phyloP scores from a whole-genome alignment of 2,797 vertebrate genomes.

The Chelon labrosus region DNA sequence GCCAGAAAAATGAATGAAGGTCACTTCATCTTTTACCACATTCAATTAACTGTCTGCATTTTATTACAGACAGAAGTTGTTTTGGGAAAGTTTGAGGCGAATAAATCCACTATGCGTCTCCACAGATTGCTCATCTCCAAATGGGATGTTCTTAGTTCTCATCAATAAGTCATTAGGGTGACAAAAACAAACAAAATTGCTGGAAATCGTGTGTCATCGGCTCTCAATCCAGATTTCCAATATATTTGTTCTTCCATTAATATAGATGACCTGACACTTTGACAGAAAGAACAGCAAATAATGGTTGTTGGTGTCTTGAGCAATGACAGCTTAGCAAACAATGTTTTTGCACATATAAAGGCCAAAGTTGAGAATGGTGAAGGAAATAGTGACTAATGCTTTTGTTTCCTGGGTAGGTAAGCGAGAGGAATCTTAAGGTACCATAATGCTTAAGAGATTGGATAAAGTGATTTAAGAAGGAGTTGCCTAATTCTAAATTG shows the following conservation, averaged over 20 bases:
- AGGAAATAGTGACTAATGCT: constrained; percentile 14
- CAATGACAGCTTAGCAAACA: not conserved
- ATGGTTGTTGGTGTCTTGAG: not conserved
- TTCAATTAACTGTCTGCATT: constrained; percentile 66
- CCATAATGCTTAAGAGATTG: constrained; percentile 31
- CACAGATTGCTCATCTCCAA: not conserved
- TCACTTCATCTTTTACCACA: constrained; percentile 43
- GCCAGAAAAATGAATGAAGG: constrained; percentile 41
- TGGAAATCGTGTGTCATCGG: constrained; percentile 9
- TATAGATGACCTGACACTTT: constrained; percentile 5
- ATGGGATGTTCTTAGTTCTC: not conserved
- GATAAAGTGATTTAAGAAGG: constrained; percentile 26
- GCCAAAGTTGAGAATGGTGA: constrained; percentile 14
- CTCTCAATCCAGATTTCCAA: not conserved
- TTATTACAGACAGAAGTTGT: constrained; percentile 50
- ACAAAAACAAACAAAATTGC: not conserved
- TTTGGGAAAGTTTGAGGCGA: constrained; percentile 11
- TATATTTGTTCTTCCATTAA: not conserved
- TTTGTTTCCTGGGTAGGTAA: constrained; percentile 31
- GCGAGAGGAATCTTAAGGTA: constrained; percentile 15
- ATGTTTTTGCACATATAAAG: not conserved
- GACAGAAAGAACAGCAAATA: not conserved
- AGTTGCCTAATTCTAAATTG: constrained; percentile 32
- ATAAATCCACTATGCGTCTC: constrained; percentile 19
- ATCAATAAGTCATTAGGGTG: not conserved